Evolutionary conservation across 2,888 invertebrate genomes (phyloP).

Genomic region (Chymomyza fuscimana): DNA sequence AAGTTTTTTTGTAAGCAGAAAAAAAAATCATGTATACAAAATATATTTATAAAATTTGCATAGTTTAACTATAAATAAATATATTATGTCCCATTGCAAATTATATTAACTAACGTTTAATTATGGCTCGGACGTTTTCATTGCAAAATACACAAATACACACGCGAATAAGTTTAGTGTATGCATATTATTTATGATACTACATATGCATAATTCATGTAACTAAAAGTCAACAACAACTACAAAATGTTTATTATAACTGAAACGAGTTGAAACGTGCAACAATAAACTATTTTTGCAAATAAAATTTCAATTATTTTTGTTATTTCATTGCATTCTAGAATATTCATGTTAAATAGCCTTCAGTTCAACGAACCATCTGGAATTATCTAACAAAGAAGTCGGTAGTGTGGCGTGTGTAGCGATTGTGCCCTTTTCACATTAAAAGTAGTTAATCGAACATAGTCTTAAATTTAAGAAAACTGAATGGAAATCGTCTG

Average conservation of each 20-base stretch:
- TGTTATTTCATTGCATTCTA: not conserved
- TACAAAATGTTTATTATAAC: constrained; percentile 43
- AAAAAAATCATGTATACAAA: not conserved
- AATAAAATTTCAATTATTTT: constrained; percentile 38
- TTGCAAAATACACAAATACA: constrained; percentile 27
- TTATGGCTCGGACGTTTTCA: constrained; percentile 34
- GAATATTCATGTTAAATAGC: constrained; percentile 1
- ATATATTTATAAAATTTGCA: constrained; percentile 3
- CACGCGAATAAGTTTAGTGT: not conserved
- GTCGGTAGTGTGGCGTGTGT: not conserved
- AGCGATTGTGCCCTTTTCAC: too few species aligned
- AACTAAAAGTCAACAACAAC: constrained; percentile 21
- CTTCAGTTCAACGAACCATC: not conserved
- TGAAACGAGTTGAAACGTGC: constrained; percentile 68
- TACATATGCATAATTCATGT: constrained; percentile 19
- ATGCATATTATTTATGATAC: constrained; percentile 39
- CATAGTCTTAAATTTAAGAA: too few species aligned
- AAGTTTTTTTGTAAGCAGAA: constrained; percentile 22
- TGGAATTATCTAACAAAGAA: not conserved
- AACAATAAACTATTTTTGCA: constrained; percentile 63
- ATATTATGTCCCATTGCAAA: not conserved
- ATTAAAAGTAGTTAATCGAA: too few species aligned
- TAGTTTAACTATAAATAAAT: constrained; percentile 31
- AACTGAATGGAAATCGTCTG: too few species aligned
- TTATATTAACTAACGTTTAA: constrained; percentile 51